These are phyloP conservation scores for Pogonocichla stellata DNA, from an alignment of 2,113 vertebrate species.

Conservation along the genomic window DNA sequence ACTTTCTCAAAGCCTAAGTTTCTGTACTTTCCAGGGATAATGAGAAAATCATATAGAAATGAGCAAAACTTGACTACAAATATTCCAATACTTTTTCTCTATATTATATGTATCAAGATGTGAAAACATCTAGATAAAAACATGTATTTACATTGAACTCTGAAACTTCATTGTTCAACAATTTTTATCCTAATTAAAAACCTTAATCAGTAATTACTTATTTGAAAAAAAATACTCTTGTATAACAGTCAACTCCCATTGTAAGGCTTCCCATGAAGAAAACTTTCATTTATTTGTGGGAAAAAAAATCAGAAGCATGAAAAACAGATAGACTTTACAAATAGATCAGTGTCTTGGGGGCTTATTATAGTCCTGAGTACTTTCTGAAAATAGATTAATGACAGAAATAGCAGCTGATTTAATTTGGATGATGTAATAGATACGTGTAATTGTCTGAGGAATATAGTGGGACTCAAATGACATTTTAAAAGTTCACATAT, in stretches of 20 bases:
- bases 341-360: background rate
- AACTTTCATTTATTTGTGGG: background rate
- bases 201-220: background rate
- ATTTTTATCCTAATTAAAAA: background rate
- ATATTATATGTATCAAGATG: background rate
- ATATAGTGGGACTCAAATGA: background rate
- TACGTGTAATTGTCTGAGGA: background rate
- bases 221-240: background rate
- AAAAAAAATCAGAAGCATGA: background rate
- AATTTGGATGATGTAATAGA: background rate
- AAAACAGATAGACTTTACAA: background rate
- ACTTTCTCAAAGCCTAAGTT: background rate
- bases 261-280: background rate
- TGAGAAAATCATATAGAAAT: background rate
- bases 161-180: background rate
- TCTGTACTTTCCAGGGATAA: background rate
- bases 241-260: background rate
- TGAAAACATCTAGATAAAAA: background rate
- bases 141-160: background rate
- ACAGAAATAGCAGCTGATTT: background rate
- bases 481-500: background rate
- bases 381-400: background rate
- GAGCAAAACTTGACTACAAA: background rate
- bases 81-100: background rate
- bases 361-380: background rate